These are phyloP conservation scores for Phthorimaea operculella DNA, from an alignment of 1,140 invertebrate genomes.

Conservation along the genomic window DNA sequence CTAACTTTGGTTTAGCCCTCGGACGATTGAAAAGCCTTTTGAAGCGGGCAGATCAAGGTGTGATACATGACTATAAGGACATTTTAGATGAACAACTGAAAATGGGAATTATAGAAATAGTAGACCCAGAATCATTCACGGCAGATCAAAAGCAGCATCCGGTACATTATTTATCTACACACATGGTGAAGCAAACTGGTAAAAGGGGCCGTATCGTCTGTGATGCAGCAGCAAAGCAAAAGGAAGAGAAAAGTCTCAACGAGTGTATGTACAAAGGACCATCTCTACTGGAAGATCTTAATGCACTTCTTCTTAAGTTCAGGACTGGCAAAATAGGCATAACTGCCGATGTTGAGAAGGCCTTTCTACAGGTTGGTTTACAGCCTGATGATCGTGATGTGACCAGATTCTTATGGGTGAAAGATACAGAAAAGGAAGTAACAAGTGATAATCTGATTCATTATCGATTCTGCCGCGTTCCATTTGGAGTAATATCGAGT, in stretches of 20 bases:
- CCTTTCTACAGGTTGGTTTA: constrained; percentile 11
- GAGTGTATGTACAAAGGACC: constrained; percentile 11
- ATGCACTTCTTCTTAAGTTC: constrained; percentile 9
- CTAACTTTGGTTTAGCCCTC: constrained; percentile 8
- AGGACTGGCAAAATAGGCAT: constrained; percentile 7
- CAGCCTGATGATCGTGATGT: constrained; percentile 12
- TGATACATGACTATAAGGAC: background rate
- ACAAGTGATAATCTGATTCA: constrained; percentile 4
- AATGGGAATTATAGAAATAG: background rate
- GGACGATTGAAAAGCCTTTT: constrained; percentile 7
- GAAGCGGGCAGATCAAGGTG: constrained; percentile 4
- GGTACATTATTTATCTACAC: constrained; percentile 3
- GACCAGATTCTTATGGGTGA: constrained; percentile 12
- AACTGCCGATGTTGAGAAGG: constrained; percentile 8
- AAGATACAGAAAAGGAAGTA: constrained; percentile 6
- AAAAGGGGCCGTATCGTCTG: constrained; percentile 7
- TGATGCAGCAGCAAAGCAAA: constrained; percentile 6
- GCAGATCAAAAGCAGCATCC: background rate
- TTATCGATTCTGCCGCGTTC: constrained; percentile 7
- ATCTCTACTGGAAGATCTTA: constrained; percentile 10
- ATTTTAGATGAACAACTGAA: constrained; percentile 9
- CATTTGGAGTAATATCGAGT: constrained; percentile 11
- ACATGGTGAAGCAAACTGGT: constrained; percentile 5
- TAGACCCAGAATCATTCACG: background rate
- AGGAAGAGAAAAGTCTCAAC: constrained; percentile 3